Evolutionary conservation across 2,113 vertebrate species (phyloP), one percentile per base, ranked within the genome.

Genomic region (Microcebus murinus): DNA sequence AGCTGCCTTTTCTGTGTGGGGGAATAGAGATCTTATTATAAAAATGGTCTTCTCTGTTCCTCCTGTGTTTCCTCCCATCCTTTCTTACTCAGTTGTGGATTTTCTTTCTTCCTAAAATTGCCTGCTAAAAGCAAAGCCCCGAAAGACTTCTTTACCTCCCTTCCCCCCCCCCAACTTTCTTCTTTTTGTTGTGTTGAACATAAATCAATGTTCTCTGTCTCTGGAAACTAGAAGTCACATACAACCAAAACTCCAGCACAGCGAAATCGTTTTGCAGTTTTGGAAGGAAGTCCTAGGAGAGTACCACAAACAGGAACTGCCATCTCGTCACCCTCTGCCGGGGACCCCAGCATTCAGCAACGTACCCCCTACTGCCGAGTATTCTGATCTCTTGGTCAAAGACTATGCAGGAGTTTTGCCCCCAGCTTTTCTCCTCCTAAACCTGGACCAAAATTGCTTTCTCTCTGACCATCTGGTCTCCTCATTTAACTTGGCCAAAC

Each of bases 391-490:
- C 73, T 84, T 42, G 68, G 65, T 95, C n/a, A 57, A 96, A 96
- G 96, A 59, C 77, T 31, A 79, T 27, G 73, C 86, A 89, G 57
- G 77, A 92, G 63, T 89, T 92, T 81, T 70, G 77, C 82, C 80
- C 86, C 65, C 31, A 84, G 91, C 23, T 87, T 96, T 70, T 93
- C 73, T 88, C 79, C 77, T 94, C 74, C 88, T 90, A 82, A 96
- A 94, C 86, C 89, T 84, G 52, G 48, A 91, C 91, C 74, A 13
- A 95, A 90, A 96, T 97, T 95, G 94, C 96, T 97, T 96, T 96
- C 70, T 93, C 84, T 94, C 45, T 74, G 81, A 63, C 91, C 97
- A 97, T 97, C 98, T 98, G 97, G 94, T 96, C 97, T 96, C 59
- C 94, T 97, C 97, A 80, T 97, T 97, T 94, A 88, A 92, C 95